These are phyloP conservation scores for Drosophila jambulina DNA, from an alignment of 1,140 invertebrate genomes.

Conservation along the genomic window DNA sequence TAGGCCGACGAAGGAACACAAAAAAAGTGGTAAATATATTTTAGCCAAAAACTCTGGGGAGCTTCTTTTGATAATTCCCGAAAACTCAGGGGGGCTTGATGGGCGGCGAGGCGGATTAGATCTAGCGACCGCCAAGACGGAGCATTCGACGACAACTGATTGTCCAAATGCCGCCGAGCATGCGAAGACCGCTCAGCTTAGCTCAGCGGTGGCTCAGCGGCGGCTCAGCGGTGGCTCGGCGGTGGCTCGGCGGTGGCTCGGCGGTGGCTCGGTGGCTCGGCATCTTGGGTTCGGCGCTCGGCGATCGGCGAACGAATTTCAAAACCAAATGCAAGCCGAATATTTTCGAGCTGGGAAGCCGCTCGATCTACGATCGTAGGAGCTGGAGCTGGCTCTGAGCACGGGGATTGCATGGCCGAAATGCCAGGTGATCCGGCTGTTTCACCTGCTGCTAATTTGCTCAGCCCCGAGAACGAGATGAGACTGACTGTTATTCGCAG, in stretches of 20 bases:
- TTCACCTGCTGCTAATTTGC: constrained; percentile 8
- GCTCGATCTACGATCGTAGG: background rate
- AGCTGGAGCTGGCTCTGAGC: background rate
- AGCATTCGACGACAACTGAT: constrained; percentile 84
- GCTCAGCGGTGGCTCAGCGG: constrained; percentile 9
- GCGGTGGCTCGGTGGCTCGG: constrained; percentile 5
- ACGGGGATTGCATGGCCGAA: background rate
- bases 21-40: constrained; percentile 4
- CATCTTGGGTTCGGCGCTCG: no score
- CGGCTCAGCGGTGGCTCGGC: constrained; percentile 18
- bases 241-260: background rate
- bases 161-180: constrained; percentile 76
- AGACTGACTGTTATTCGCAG: background rate
- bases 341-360: constrained; percentile 33
- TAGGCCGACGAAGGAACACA: background rate
- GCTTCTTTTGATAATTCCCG: background rate
- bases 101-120: constrained; percentile 36
- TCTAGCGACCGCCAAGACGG: constrained; percentile 77
- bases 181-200: constrained; percentile 71
- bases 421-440: constrained; percentile 7
- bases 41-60: background rate
- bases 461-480: constrained; percentile 7
- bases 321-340: constrained; percentile 77
- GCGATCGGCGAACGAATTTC: constrained; percentile 52
- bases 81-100: no score